Evolutionary conservation across 2,888 invertebrate genomes (phyloP).

Genomic region (Masnerella sp.): DNA sequence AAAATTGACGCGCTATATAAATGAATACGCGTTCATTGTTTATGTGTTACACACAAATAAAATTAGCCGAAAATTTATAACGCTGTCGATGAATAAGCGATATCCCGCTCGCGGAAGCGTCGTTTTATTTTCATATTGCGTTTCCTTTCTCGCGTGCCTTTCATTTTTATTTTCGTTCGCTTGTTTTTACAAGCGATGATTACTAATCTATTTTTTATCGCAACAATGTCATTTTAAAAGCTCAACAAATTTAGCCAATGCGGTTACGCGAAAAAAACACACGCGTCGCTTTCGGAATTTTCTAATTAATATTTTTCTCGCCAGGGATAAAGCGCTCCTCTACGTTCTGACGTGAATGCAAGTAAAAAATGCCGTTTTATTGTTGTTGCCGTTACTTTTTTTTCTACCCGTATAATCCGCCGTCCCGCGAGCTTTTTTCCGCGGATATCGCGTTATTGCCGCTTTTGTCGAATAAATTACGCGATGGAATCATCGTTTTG

Average conservation of each 20-base stretch:
- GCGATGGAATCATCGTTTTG: constrained; percentile 39
- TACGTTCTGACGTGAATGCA: constrained; percentile 37
- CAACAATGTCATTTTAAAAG: constrained; percentile 57
- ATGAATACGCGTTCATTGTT: constrained; percentile 26
- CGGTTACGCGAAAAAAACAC: constrained; percentile 23
- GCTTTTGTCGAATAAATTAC: constrained; percentile 40
- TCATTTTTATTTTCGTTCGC: constrained; percentile 16
- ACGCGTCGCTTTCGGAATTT: constrained; percentile 68
- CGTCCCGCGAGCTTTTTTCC: constrained; percentile 30
- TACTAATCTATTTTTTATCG: constrained; percentile 67
- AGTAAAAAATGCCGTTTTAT: constrained; percentile 50
- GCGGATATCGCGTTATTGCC: constrained; percentile 30
- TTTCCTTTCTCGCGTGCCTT: constrained; percentile 14
- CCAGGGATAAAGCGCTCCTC: constrained; percentile 52
- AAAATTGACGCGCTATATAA: constrained; percentile 13
- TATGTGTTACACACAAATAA: constrained; percentile 29
- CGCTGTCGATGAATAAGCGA: constrained; percentile 11
- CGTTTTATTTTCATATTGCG: constrained; percentile 25
- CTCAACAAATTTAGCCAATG: constrained; percentile 46
- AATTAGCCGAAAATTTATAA: constrained; percentile 24
- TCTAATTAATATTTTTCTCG: constrained; percentile 72
- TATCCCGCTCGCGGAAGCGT: no score
- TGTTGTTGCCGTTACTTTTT: constrained; percentile 35
- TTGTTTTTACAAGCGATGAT: constrained; percentile 53
- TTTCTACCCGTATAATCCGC: constrained; percentile 26